phyloP scores from a whole-genome alignment of 2,113 vertebrate genomes.

The Pollimyrus isidori region DNA sequence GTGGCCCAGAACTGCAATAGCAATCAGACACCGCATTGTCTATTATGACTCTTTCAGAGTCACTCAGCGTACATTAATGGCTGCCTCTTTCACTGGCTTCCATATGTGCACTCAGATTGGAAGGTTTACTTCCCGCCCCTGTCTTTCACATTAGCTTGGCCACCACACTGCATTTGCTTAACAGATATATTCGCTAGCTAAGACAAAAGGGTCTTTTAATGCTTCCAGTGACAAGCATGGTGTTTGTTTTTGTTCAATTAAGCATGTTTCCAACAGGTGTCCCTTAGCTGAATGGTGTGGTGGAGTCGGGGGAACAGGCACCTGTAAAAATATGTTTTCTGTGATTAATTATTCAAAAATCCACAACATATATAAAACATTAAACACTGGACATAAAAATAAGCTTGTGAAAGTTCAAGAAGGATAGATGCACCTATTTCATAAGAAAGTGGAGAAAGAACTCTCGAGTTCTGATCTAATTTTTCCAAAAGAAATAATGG shows the following conservation, averaged over 20 bases:
- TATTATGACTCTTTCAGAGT: slow-evolving; percentile 12
- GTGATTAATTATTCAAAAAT: background rate
- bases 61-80: slow-evolving; percentile 76
- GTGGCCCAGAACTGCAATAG: background rate
- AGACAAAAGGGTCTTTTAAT: slow-evolving; percentile 68
- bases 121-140: slow-evolving; percentile 65
- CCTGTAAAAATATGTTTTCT: background rate
- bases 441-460: background rate
- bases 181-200: slow-evolving; percentile 36
- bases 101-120: slow-evolving; percentile 62
- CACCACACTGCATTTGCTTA: slow-evolving; percentile 40
- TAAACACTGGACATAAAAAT: background rate
- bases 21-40: slow-evolving; percentile 25
- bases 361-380: background rate
- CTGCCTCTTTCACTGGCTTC: slow-evolving; percentile 62
- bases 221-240: slow-evolving; percentile 61
- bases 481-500: too few species aligned
- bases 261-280: slow-evolving; percentile 67
- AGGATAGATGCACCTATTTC: background rate
- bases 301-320: background rate
- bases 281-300: slow-evolving; percentile 10
- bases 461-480: background rate
- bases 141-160: slow-evolving; percentile 69
- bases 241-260: slow-evolving; percentile 73
- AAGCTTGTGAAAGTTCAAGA: background rate